A percentile compares a stretch with the other conserved stretches of the same genome.
phyloP scores from a whole-genome alignment of 2,888 invertebrate species.

The Rhorus exstirpatorius region DNA sequence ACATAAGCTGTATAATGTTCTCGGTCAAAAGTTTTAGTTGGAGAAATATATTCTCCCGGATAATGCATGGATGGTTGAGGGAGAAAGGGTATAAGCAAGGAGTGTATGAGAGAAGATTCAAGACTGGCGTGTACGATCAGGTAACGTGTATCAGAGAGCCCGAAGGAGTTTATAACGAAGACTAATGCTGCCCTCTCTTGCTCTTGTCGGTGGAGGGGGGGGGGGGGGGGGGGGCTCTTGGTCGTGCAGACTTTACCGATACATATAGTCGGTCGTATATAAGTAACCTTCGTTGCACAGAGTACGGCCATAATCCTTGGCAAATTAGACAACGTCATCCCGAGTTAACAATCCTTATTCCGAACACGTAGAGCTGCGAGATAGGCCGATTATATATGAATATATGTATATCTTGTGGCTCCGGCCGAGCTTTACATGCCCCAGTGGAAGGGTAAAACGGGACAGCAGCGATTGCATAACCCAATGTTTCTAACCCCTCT shows the following conservation, averaged over 20 bases:
- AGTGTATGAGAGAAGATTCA: constrained; percentile 23
- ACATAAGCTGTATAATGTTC: constrained; percentile 22
- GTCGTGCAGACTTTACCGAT: constrained; percentile 37
- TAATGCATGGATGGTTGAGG: constrained; percentile 23
- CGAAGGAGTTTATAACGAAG: constrained; percentile 73
- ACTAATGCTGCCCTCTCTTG: constrained; percentile 69
- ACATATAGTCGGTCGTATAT: constrained; percentile 32
- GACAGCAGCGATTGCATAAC: constrained; percentile 72
- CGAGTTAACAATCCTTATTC: constrained; percentile 75
- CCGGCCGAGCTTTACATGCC: constrained; percentile 61
- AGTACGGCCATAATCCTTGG: constrained; percentile 70
- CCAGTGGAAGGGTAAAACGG: constrained; percentile 8
- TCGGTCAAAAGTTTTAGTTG: constrained; percentile 45
- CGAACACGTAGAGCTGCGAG: constrained; percentile 71
- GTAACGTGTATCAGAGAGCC: constrained; percentile 66
- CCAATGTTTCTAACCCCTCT: constrained; percentile 64
- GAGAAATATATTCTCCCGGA: constrained; percentile 41
- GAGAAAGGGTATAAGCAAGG: neutral
- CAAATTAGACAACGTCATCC: constrained; percentile 74
- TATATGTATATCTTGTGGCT: constrained; percentile 66
- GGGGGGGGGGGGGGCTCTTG: neutral
- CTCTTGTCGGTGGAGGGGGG: constrained; percentile 27
- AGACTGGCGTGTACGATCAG: constrained; percentile 60
- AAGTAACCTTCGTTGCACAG: constrained; percentile 43
- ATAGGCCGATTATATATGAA: constrained; percentile 70